phyloP scores from a whole-genome alignment of 2,113 vertebrate genomes.

The Dipodomys ordii region DNA sequence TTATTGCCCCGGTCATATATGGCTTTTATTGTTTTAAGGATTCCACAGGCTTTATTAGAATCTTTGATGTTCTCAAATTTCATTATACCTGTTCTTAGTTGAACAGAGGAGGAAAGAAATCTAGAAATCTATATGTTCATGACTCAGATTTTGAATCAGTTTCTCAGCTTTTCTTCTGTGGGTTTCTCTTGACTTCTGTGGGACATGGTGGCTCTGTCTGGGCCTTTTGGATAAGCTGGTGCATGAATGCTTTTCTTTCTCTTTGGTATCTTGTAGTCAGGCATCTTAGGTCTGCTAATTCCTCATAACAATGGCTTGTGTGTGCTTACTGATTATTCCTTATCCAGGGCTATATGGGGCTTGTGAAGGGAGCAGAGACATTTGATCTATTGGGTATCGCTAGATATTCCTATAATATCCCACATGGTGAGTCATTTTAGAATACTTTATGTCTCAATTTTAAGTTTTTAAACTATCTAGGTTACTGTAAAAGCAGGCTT shows the following conservation, averaged over 20 bases:
- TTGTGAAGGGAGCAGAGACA: not conserved
- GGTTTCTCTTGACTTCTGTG: not conserved
- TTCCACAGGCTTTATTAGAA: not conserved
- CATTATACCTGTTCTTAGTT: not conserved
- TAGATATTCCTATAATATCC: not conserved
- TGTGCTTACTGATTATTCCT: not conserved
- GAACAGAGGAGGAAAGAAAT: not conserved
- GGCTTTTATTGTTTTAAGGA: too few relatives aligned
- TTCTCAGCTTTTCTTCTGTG: not conserved
- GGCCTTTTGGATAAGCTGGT: not conserved
- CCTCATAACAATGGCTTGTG: not conserved
- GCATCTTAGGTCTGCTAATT: not conserved
- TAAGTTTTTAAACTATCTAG: conserved; percentile 24
- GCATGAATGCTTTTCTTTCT: not conserved
- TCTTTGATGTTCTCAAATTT: conserved; percentile 21
- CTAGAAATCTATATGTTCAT: not conserved
- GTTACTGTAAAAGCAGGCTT: conserved; percentile 23
- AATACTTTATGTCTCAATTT: not conserved
- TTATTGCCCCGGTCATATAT: too few relatives aligned
- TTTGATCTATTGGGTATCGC: not conserved
- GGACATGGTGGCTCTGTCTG: not conserved
- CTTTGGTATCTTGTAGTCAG: conserved; percentile 10
- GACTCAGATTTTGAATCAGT: not conserved
- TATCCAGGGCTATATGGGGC: not conserved
- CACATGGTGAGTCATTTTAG: not conserved